Evolutionary conservation across 1,140 invertebrate species (phyloP).

Genomic region (Magallana gigas): DNA sequence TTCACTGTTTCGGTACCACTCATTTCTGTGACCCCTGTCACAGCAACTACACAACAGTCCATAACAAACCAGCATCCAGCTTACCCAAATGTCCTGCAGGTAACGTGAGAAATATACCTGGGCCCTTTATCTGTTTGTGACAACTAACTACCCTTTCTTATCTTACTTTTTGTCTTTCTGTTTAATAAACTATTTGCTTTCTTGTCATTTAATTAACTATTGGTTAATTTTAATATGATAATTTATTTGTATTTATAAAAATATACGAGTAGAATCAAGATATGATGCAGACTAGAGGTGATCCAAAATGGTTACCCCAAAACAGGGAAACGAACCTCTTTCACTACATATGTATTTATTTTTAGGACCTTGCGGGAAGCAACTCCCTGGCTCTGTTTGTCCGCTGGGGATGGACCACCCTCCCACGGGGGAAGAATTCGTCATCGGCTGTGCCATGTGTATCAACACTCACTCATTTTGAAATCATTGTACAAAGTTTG

Average conservation of each 20-base stretch:
- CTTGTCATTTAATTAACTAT: too few species aligned
- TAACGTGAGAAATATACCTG: neutral
- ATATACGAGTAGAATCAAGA: too few species aligned
- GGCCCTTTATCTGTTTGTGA: too few species aligned
- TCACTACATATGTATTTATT: neutral
- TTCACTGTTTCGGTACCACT: constrained; percentile 59
- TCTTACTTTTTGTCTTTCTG: too few species aligned
- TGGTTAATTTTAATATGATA: too few species aligned
- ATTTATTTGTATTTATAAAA: too few species aligned
- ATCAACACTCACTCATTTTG: constrained; percentile 44
- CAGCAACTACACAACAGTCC: constrained; percentile 26
- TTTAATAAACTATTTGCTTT: too few species aligned
- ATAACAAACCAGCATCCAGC: neutral
- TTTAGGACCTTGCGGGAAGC: constrained; percentile 46
- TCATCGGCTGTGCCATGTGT: constrained; percentile 57
- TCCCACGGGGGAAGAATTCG: constrained; percentile 51
- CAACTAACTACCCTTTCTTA: too few species aligned
- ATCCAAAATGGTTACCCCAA: too few species aligned
- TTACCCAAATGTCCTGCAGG: constrained; percentile 57
- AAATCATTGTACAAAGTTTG: neutral
- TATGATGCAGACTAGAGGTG: too few species aligned
- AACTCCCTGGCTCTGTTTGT: constrained; percentile 44
- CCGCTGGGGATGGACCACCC: constrained; percentile 53
- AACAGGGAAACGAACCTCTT: too few species aligned
- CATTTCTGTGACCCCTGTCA: constrained; percentile 62